Percentiles rank a stretch among this genome's conserved stretches.
Evolutionary conservation across 2,797 vertebrate genomes (phyloP).

Genomic region (Phoeniculus purpureus): DNA sequence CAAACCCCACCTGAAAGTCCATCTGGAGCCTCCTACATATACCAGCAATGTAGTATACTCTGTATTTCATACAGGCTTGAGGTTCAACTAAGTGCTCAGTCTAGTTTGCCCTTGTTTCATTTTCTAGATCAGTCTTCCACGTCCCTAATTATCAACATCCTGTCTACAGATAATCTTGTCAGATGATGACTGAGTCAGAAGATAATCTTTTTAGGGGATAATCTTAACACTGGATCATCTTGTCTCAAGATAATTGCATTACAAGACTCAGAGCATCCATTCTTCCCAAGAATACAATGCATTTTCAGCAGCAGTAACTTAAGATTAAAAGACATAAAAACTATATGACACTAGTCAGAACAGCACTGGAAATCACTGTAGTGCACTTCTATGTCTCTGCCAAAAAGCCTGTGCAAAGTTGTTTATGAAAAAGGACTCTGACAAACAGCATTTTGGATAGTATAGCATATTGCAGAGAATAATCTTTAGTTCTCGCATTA

Average conservation of each 20-base stretch:
- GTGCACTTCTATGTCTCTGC: background rate
- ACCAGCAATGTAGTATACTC: background rate
- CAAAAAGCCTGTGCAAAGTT: background rate
- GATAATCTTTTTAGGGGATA: constrained; percentile 63
- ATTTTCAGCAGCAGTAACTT: background rate
- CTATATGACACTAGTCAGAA: background rate
- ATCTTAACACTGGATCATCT: constrained; percentile 45
- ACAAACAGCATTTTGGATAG: background rate
- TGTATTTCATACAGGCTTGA: background rate
- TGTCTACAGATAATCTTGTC: constrained; percentile 50
- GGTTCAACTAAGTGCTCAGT: background rate
- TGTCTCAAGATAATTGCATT: constrained; percentile 49
- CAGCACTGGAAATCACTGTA: background rate
- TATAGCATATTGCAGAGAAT: background rate
- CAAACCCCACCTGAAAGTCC: background rate
- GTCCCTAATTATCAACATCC: constrained; percentile 48
- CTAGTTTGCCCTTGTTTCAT: background rate
- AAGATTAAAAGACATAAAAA: background rate
- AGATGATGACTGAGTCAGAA: constrained; percentile 13
- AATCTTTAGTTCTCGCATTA: background rate
- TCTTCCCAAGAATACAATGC: background rate
- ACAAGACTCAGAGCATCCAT: background rate
- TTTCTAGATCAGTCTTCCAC: constrained; percentile 18
- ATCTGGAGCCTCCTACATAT: background rate
- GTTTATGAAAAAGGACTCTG: background rate